Percentiles rank a stretch among this genome's conserved stretches.
phyloP scores from a whole-genome alignment of 2,113 vertebrate genomes.

The Brachypteracias leptosomus region DNA sequence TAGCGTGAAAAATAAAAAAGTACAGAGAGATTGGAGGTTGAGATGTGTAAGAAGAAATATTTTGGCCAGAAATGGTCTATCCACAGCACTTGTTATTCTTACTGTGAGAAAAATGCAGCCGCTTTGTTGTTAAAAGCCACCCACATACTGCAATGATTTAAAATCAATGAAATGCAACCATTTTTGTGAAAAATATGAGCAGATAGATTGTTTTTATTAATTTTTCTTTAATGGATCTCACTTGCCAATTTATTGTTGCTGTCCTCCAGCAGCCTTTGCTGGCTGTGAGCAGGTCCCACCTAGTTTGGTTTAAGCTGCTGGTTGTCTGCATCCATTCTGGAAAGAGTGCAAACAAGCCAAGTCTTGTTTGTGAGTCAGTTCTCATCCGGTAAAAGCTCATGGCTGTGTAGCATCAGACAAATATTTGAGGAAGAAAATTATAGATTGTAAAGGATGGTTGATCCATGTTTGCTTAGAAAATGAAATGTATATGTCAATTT shows the following conservation, averaged over 20 bases:
- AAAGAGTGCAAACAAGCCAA: neutral
- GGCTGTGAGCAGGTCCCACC: neutral
- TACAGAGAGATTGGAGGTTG: neutral
- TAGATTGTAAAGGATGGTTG: neutral
- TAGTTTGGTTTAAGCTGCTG: neutral
- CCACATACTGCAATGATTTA: neutral
- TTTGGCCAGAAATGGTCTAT: neutral
- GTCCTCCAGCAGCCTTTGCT: neutral
- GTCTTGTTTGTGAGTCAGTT: neutral
- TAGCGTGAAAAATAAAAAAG: neutral
- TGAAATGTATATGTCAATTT: neutral
- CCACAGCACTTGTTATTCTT: neutral
- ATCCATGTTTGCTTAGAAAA: neutral
- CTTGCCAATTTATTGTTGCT: neutral
- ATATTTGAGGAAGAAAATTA: conserved; percentile 26
- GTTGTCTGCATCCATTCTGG: neutral
- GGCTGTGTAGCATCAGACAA: neutral
- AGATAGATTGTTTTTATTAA: neutral
- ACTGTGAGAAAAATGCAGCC: neutral
- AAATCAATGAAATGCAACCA: neutral
- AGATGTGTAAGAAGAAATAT: neutral
- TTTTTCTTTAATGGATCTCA: neutral
- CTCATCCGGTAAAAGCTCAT: neutral
- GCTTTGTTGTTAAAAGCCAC: neutral
- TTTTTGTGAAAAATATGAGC: neutral